These are phyloP conservation scores for Bradypodion pumilum DNA, from an alignment of 2,797 vertebrate species.

Conservation along the genomic window DNA sequence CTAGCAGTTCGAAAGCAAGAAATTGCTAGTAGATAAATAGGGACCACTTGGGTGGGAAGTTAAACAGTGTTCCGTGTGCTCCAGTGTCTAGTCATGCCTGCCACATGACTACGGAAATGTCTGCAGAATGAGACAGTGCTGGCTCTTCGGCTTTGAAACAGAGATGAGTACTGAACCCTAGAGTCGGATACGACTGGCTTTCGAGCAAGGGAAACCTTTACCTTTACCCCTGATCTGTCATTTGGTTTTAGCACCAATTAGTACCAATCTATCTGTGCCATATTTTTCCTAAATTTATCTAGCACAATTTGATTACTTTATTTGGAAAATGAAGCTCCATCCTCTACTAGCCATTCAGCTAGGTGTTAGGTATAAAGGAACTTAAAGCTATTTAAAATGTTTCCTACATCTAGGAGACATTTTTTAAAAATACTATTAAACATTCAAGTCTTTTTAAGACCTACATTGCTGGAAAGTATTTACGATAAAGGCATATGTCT, in stretches of 20 bases:
- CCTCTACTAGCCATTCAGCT: not conserved
- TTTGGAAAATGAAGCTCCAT: not conserved
- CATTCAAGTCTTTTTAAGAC: not conserved
- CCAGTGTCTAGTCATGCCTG: too few relatives aligned
- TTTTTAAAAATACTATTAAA: not conserved
- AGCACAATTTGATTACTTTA: not conserved
- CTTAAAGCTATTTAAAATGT: not conserved
- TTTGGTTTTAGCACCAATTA: not conserved
- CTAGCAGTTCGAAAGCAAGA: too few relatives aligned
- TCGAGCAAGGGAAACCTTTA: too few relatives aligned
- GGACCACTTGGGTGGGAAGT: too few relatives aligned
- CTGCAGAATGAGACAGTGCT: too few relatives aligned
- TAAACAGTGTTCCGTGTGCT: too few relatives aligned
- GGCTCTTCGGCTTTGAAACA: too few relatives aligned
- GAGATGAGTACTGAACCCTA: too few relatives aligned
- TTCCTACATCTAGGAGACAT: not conserved
- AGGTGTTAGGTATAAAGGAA: not conserved
- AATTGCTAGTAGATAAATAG: too few relatives aligned
- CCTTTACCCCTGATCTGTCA: too few relatives aligned
- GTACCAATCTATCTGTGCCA: not conserved
- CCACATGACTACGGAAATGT: too few relatives aligned
- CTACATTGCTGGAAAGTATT: not conserved
- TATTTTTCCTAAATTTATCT: not conserved
- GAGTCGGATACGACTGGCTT: too few relatives aligned
- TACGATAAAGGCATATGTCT: not conserved